These are phyloP conservation scores for Danaus plexippus DNA, from an alignment of 1,140 invertebrate species.

Conservation along the genomic window DNA sequence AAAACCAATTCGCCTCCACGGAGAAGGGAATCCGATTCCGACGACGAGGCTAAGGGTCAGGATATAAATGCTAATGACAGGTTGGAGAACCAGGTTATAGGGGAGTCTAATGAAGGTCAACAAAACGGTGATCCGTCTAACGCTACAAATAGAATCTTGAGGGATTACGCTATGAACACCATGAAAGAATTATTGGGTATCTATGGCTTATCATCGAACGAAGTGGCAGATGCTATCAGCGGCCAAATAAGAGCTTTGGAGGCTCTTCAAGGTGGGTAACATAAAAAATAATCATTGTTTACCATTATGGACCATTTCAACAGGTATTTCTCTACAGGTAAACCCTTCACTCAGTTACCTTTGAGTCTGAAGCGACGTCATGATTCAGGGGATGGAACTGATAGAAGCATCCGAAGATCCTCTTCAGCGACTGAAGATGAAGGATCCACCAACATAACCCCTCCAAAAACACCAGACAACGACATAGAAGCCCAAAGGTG, in stretches of 20 bases:
- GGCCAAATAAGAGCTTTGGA: constrained; percentile 71
- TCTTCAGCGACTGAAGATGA: constrained; percentile 65
- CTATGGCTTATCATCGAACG: constrained; percentile 77
- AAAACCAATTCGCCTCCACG: constrained; percentile 69
- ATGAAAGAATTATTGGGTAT: constrained; percentile 83
- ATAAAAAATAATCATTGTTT: constrained; percentile 1
- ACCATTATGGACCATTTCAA: background rate
- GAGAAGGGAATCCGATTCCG: constrained; percentile 69
- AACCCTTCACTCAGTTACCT: constrained; percentile 60
- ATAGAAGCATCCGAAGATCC: constrained; percentile 49
- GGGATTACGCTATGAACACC: constrained; percentile 81
- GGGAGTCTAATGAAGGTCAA: constrained; percentile 43
- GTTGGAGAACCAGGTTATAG: constrained; percentile 42
- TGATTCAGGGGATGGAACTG: constrained; percentile 53
- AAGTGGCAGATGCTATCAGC: constrained; percentile 74
- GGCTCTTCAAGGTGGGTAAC: constrained; percentile 61
- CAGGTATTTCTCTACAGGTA: constrained; percentile 36
- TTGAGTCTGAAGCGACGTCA: constrained; percentile 54
- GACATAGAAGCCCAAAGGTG: constrained; percentile 62
- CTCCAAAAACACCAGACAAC: constrained; percentile 64
- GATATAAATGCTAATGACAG: constrained; percentile 65
- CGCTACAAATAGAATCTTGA: constrained; percentile 69
- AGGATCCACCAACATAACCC: constrained; percentile 62
- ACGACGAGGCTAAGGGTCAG: constrained; percentile 55
- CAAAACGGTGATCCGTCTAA: constrained; percentile 60